Conservation (phyloP, 30 jellyfish, hydroid and myxozoan species). For the Sanderia malayensis region DNA sequence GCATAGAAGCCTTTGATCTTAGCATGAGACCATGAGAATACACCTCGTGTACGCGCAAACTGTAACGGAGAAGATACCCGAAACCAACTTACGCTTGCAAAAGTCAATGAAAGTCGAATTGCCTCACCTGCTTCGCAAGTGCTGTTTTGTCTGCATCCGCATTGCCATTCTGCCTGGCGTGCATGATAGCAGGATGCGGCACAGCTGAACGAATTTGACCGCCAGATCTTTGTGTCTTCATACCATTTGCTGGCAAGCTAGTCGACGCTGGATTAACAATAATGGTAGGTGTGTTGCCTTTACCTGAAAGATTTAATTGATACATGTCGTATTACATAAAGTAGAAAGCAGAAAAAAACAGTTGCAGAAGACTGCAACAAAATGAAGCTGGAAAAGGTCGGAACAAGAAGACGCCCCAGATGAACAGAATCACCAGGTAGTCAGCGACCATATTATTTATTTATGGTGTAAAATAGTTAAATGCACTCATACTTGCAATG, state of each 20-base stretch:
- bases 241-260: constrained; percentile 49
- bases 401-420: too few relatives aligned
- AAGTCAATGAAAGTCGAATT: too few relatives aligned
- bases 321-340: too few relatives aligned
- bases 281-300: constrained; percentile 35
- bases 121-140: constrained; percentile 14
- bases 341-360: neutral
- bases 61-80: too few relatives aligned
- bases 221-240: constrained; percentile 14
- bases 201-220: constrained; percentile 46
- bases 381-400: neutral
- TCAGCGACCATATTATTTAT: too few relatives aligned
- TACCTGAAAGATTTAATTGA: constrained; percentile 9
- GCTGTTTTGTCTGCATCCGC: constrained; percentile 4
- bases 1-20: too few relatives aligned
- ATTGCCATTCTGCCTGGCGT: constrained; percentile 58
- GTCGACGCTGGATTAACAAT: constrained; percentile 20
- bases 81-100: too few relatives aligned
- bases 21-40: too few relatives aligned
- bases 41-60: too few relatives aligned
- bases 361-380: neutral
- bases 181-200: constrained; percentile 62
- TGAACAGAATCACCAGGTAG: too few relatives aligned
- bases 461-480: too few relatives aligned
- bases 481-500: too few relatives aligned